phyloP scores from a whole-genome alignment of 2,113 vertebrate genomes.

The Neomonachus schauinslandi region DNA sequence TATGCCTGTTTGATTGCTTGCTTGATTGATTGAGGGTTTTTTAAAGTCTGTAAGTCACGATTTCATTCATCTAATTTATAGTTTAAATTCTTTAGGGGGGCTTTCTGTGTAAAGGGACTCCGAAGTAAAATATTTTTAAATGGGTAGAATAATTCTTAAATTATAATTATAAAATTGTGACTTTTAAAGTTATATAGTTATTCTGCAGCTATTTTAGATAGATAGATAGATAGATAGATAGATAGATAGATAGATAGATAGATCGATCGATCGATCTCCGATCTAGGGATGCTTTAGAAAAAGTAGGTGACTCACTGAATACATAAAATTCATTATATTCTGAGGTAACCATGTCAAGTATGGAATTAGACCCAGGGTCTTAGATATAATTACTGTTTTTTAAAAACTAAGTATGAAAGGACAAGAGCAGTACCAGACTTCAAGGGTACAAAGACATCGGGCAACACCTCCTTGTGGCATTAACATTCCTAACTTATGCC shows the following conservation, averaged over 20 bases:
- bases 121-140: constrained; percentile 36
- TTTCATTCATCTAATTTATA: constrained; percentile 32
- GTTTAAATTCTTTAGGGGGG: background rate
- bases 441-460: background rate
- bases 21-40: background rate
- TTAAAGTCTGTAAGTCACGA: background rate
- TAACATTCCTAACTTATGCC: background rate
- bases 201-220: background rate
- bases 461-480: background rate
- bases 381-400: background rate
- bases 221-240: background rate
- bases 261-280: background rate
- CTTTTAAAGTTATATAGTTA: background rate
- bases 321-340: background rate
- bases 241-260: too few species aligned
- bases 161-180: background rate
- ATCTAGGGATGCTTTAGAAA: background rate
- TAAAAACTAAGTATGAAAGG: background rate
- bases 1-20: background rate
- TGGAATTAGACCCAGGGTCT: background rate
- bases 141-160: background rate
- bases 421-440: background rate
- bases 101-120: background rate
- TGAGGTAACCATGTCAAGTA: background rate
- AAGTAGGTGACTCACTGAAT: background rate